Conservation (phyloP, 2,888 invertebrate species). For the Cerceris ruficornis region DNA sequence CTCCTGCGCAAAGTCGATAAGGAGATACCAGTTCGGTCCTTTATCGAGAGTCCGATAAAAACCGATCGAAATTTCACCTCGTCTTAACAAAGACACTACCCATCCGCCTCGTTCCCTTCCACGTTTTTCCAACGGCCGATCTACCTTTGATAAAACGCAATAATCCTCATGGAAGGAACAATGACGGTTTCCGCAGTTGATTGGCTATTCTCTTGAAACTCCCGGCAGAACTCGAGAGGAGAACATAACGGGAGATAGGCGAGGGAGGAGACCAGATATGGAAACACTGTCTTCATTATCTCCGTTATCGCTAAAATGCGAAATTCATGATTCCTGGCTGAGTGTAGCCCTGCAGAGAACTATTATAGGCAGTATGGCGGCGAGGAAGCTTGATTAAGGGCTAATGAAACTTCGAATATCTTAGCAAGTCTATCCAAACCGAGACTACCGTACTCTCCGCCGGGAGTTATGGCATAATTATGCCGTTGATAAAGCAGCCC, state of each 20-base stretch:
- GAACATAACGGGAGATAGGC: neutral
- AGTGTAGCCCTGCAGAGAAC: slow-evolving; percentile 5
- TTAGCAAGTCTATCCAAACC: slow-evolving; percentile 64
- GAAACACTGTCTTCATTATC: slow-evolving; percentile 41
- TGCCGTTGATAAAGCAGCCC: slow-evolving; percentile 64
- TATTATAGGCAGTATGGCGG: slow-evolving; percentile 1
- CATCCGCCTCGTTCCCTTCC: neutral
- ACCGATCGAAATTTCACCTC: neutral
- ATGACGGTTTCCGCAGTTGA: no score
- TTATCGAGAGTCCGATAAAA: slow-evolving; percentile 21
- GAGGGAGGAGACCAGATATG: slow-evolving; percentile 6
- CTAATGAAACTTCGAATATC: slow-evolving; percentile 73
- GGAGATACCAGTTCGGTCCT: slow-evolving; percentile 33
- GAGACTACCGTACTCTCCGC: slow-evolving; percentile 38
- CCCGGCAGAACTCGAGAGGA: neutral
- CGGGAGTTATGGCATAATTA: slow-evolving; percentile 70
- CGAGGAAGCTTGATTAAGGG: slow-evolving; percentile 64
- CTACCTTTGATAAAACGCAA: no score
- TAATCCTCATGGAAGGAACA: no score
- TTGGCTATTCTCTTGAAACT: neutral
- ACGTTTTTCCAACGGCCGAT: neutral
- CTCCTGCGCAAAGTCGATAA: slow-evolving; percentile 49
- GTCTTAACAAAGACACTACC: neutral
- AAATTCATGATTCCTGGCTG: slow-evolving; percentile 46
- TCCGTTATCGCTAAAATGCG: slow-evolving; percentile 40